Conservation (phyloP, 2,888 invertebrate genomes). For the Harpagoxenus sublaevis region DNA sequence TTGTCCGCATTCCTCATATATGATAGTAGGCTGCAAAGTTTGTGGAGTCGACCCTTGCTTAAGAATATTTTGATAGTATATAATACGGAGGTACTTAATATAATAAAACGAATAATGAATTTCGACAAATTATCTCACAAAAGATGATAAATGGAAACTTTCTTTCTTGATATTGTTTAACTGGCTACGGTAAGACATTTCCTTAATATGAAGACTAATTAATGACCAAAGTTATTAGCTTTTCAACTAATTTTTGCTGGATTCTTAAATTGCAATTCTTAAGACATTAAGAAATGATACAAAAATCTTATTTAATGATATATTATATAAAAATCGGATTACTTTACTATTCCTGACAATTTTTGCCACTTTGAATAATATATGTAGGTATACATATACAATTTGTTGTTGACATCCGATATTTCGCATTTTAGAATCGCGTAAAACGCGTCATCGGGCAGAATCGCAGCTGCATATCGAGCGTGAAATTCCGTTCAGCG, state of each 20-base stretch:
- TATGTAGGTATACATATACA: background rate
- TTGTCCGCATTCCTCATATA: background rate
- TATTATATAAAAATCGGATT: background rate
- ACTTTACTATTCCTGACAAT: background rate
- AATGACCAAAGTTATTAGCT: background rate
- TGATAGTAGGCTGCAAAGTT: background rate
- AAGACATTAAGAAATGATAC: background rate
- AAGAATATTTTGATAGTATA: background rate
- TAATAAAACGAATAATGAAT: background rate
- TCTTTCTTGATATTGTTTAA: background rate
- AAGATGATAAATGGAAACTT: background rate
- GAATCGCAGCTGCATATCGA: background rate
- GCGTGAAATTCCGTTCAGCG: conserved; percentile 45
- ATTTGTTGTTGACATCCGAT: background rate
- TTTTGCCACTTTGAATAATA: background rate
- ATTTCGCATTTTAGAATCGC: background rate
- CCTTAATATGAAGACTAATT: background rate
- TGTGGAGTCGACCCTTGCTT: background rate
- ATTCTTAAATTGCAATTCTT: background rate
- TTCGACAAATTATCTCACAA: background rate
- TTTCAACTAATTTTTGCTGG: background rate
- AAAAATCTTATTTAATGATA: background rate
- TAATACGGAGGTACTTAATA: background rate
- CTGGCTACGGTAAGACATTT: background rate
- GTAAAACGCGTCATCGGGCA: background rate